These are phyloP conservation scores for Anolis apletophallus DNA, from an alignment of 2,797 vertebrate species.

Conservation along the genomic window DNA sequence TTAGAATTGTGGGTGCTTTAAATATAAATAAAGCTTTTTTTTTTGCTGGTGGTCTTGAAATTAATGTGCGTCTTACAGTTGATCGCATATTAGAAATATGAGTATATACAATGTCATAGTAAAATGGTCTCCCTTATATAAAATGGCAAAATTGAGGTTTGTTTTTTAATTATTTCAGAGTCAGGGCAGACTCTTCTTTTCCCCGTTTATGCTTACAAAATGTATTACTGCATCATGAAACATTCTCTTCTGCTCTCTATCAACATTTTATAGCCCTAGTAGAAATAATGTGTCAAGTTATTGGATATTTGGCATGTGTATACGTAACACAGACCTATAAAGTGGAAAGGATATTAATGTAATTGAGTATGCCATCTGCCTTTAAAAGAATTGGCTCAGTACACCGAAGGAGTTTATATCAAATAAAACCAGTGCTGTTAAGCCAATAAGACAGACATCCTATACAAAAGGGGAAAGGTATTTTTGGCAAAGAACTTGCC, in stretches of 20 bases:
- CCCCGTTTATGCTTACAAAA: constrained; percentile 23
- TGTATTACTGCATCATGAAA: neutral
- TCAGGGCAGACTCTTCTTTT: neutral
- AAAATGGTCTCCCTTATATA: no score
- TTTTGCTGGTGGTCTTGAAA: no score
- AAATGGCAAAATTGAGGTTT: no score
- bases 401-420: neutral
- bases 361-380: neutral
- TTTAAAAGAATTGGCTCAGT: constrained; percentile 4
- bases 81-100: no score
- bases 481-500: neutral
- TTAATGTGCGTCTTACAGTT: no score
- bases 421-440: neutral
- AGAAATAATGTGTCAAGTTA: neutral
- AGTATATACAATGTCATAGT: no score
- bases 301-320: constrained; percentile 12
- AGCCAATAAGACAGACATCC: neutral
- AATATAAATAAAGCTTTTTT: no score
- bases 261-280: constrained; percentile 17
- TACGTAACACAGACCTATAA: constrained; percentile 17
- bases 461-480: neutral
- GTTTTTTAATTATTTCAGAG: no score
- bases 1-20: no score
- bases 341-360: neutral
- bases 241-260: constrained; percentile 37